Evolutionary conservation across 1,140 invertebrate species (phyloP), one percentile per base, ranked within the genome.

Genomic region (Pseudomyrmex cubaensis): DNA sequence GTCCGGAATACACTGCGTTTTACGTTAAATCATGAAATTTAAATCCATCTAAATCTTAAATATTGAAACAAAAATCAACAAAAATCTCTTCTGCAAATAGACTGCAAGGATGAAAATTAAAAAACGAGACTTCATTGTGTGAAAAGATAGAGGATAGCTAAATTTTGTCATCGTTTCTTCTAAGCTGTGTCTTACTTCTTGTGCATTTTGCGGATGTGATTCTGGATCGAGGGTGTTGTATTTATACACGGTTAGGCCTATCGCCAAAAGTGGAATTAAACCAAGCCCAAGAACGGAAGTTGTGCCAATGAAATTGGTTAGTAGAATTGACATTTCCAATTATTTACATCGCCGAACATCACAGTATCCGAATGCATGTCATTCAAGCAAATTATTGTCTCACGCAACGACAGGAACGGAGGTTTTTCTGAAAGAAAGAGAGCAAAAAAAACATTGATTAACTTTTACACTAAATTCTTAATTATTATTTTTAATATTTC

Each of bases 151-250:
- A 35, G 0, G 1, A 35, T 35, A 35, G 5, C 35, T 35, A 35
- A 35, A 35, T 35, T 35, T 35, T 35, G 35, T 35, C 0, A 35
- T 35, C 5, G 35, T 35, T 35, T 35, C 7, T 35, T 5, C 7
- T 25, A 3, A 35, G 35, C 35, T 35, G 35, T 7, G 5, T 48
- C 35, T 95, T 95, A 97, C 97, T 94, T 96, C 93, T 91, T 94
- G 94, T 61, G 95, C 95, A 91, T 98, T 96, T 75, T 95, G 95
- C 20, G 97, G 96, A 92, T 96, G 96, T 35, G 96, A 96, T 93
- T 98, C 97, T 66, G 97, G 97, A 94, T 98, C 97, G 78, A 96
- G 95, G 87, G 95, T 96, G 90, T 97, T 96, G 94, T 98, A 98
- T 89, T 96, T 96, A 94, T 97, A 97, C 91, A 97, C 97, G 70